Evolutionary conservation across 1,140 invertebrate species (phyloP).

Genomic region (Hylaeus volcanicus): DNA sequence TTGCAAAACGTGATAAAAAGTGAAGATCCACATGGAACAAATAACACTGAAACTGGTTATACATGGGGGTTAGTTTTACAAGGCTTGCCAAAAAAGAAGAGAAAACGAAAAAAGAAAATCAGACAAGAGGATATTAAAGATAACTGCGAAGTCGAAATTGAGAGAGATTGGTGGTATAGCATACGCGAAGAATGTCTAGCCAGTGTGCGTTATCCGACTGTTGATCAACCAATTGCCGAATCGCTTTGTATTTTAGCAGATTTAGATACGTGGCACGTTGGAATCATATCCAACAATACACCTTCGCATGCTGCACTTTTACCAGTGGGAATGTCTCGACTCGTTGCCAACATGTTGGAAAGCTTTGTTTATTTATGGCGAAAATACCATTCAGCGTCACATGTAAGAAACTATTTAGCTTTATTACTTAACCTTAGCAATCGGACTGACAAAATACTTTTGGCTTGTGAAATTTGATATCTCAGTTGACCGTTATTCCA

Average conservation of each 20-base stretch:
- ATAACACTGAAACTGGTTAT: constrained; percentile 60
- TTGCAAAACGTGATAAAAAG: constrained; percentile 62
- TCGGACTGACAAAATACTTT: no score
- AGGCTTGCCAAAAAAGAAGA: constrained; percentile 71
- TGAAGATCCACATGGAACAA: constrained; percentile 38
- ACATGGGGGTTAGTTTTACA: constrained; percentile 77
- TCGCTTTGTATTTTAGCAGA: constrained; percentile 92
- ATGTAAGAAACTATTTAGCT: constrained; percentile 80
- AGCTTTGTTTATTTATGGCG: constrained; percentile 88
- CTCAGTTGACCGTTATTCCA: no score
- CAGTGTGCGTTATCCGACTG: constrained; percentile 77
- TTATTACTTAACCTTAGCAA: neutral
- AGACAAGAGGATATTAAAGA: constrained; percentile 32
- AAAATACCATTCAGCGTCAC: constrained; percentile 83
- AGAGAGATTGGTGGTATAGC: constrained; percentile 72
- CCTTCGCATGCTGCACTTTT: constrained; percentile 64
- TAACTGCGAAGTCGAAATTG: constrained; percentile 22
- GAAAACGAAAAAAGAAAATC: constrained; percentile 53
- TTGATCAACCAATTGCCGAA: constrained; percentile 87
- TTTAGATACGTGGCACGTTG: constrained; percentile 89
- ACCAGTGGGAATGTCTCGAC: constrained; percentile 88
- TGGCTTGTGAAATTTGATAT: no score
- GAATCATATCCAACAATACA: constrained; percentile 73
- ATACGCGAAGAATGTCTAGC: constrained; percentile 73
- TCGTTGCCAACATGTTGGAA: constrained; percentile 92